Evolutionary conservation across 2,113 vertebrate genomes (phyloP), one percentile per base, ranked within the genome.

Genomic region (Lophura nycthemera): DNA sequence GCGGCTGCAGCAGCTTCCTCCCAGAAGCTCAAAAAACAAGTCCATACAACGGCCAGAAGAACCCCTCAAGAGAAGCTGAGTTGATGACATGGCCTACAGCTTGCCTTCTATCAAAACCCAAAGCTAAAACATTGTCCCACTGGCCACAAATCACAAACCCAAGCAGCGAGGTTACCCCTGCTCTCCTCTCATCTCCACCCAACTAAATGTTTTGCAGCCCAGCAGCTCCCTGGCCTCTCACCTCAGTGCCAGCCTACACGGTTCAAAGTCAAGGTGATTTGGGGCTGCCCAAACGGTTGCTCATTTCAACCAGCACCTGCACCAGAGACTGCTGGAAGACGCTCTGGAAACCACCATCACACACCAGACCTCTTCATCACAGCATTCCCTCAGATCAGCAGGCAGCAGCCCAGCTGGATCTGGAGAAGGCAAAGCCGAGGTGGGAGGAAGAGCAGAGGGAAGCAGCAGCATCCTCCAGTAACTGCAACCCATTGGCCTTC

Each of bases 51-150:
- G 32, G 22, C 30, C 59, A 85, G 57, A 70, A 78, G 27, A 79
- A 30, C 7, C 16, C 59, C 22, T 52, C 22, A 43, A 13, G 17
- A 90, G 30, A 29, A 54, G 52, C 52, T 54, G 9, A 77, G 36
- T 2, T 34, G 25, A 63, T 21, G 30, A 25, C 42, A 36, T 0
- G 2, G 70, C 32, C 38, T 11, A 11, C n/a, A 8, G 19, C 25
- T 43, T 52, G 22, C n/a, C 32, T 18, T 19, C 30, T 48, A 15
- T 42, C 4, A 4, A 48, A 80, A 76, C 20, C 11, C 74, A 74
- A 47, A 50, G 54, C 14, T 34, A 8, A 38, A 74, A 29, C 52
- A 54, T 29, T 54, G 50, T 50, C 48, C 13, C 48, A n/a, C 14
- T 54, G 27, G 13, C 52, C 52, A 30, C 52, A 54, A 8, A 29